Evolutionary conservation across 2,113 vertebrate genomes (phyloP), one percentile per base, ranked within the genome.

Genomic region (Hippocampus zosterae): DNA sequence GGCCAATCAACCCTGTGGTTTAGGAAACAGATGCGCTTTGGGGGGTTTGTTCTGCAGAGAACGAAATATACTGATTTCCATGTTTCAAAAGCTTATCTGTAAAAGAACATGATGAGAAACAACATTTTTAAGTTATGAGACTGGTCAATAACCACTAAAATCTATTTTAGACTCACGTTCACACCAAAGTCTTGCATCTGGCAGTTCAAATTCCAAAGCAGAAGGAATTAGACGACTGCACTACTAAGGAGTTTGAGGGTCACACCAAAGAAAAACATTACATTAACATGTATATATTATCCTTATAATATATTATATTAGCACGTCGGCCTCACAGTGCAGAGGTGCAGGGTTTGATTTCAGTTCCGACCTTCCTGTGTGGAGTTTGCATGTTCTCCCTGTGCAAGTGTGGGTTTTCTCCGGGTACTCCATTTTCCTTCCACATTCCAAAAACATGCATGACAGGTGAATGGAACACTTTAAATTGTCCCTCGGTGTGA

Each of bases 1-100:
- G 42, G 69, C 61, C 66, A 82, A 72, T 77, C 69, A 72, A 72
- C 33, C 48, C 19, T 50, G 21, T 69, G 8, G 48, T 71, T 79
- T 61, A 70, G 64, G 61, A 78, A 75, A 73, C 76, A 76, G 70
- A 70, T 73, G 65, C 73, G 59, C 76, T 68, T 64, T 41, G 52
- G 62, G 23, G 57, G 27, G 19, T 21, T 23, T 68, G 56, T 37
- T 46, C 44, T 33, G 5, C 42, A 56, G 4, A 56, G 11, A 56
- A 13, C 3, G n/a, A 56, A 56, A 56, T 1, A 9, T 55, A 25
- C 19, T 48, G 25, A 76, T 67, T 40, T 37, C 21, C 19, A 33
- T 75, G 19, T n/a, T 48, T 48, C 50, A 53, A 53, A 25, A 56
- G n/a, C n/a, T 25, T 23, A 3, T 56, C 23, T 56, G 55, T 25